Base-by-base conservation (phyloP, 2,113 vertebrate genomes). In the Eretmochelys imbricata region DNA sequence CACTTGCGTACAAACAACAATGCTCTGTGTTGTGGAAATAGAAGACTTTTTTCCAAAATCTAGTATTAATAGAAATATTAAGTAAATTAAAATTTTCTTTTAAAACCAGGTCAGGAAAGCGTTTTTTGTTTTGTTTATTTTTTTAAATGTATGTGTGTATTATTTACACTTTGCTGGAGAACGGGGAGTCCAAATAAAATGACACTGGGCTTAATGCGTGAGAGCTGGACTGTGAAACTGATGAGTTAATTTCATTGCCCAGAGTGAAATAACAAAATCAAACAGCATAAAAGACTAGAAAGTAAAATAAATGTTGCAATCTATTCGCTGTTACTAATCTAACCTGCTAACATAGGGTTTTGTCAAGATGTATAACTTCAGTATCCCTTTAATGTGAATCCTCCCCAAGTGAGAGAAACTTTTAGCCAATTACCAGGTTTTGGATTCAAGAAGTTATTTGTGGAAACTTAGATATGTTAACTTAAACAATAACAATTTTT, bases 401-500 rank as follows among this genome's bases (percentile, higher is more conserved):
- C 10, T 46, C 83, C 50, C 81, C 0, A 7, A 72, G 46, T 93
- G 82, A 62, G 59, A 89, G 90, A 54, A n/a, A 10, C 31, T 84
- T 79, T 89, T 87, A 94, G 72, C 72, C 53, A 54, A 62, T 35
- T 80, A 80, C 0, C 6, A 88, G 46, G 24, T 86, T 93, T 96
- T 93, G 72, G 72, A n/a, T 46, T 93, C 62, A 51, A 87, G 38
- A 88, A 91, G 8, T 72, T 6, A 42, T 49, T 85, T 91, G 93
- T 80, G 82, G 69, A 85, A 49, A 57, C 38, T 53, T 80, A 84
- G 82, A 22, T 76, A 62, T 86, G 89, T 85, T 96, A 78, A 87
- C 85, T 55, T 87, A 91, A 82, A 90, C 95, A 91, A 90, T 90
- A 80, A 95, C 86, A n/a, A 4, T 2, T 93, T 42, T 88, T 93